These are phyloP conservation scores for Limnephilus lunatus DNA, from an alignment of 2,888 invertebrate species.

Conservation along the genomic window DNA sequence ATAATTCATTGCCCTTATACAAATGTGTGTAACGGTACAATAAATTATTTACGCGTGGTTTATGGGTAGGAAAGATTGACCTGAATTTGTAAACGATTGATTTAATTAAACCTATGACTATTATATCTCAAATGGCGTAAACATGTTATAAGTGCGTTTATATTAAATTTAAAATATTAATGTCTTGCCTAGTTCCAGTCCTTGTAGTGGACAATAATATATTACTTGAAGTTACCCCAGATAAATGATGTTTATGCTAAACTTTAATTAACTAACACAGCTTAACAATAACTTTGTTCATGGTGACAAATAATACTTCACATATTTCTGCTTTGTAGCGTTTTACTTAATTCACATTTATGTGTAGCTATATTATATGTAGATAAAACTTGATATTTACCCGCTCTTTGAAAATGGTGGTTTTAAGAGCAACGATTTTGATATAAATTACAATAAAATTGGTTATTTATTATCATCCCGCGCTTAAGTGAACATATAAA, in stretches of 20 bases:
- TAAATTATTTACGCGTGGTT: constrained; percentile 26
- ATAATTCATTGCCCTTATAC: background rate
- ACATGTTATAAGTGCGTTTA: constrained; percentile 20
- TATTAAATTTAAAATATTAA: constrained; percentile 32
- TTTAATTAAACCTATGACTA: constrained; percentile 19
- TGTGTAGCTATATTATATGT: background rate
- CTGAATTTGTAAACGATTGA: constrained; percentile 17
- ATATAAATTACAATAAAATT: constrained; percentile 38
- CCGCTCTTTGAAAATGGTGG: background rate
- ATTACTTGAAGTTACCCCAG: constrained; percentile 3
- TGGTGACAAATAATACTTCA: constrained; percentile 29
- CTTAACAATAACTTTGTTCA: constrained; percentile 26
- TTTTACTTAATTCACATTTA: background rate
- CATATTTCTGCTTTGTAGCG: constrained; percentile 14
- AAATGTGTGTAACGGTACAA: constrained; percentile 18
- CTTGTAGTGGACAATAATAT: constrained; percentile 35
- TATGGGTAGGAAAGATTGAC: constrained; percentile 32
- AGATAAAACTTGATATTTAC: background rate
- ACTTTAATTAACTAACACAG: constrained; percentile 27
- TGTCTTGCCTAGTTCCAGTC: constrained; percentile 15
- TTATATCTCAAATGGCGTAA: constrained; percentile 36
- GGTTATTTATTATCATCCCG: constrained; percentile 12
- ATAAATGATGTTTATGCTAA: constrained; percentile 35
- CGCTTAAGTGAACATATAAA: constrained; percentile 7
- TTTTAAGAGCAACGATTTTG: background rate